Base-by-base conservation (phyloP, 2,888 invertebrate species). In the Acleris sparsana region DNA sequence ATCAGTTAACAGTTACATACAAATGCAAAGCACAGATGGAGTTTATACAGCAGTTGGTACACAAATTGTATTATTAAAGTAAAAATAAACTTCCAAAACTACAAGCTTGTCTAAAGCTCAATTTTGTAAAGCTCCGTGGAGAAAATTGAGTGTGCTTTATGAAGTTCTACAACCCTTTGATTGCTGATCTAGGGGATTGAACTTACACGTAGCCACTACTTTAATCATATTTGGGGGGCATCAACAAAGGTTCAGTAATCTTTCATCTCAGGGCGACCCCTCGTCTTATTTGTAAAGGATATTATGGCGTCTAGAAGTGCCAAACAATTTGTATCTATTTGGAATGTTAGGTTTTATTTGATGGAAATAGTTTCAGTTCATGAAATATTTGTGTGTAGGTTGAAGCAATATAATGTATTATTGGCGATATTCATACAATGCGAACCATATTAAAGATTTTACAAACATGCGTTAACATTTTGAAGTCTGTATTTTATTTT, bases 211-310 rank as follows among this genome's bases (percentile, higher is more conserved):
- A 83, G 82, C 84, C 84, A 82, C 81, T 74, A 75, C 80, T 80
- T 77, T 83, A 84, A 85, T 86, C 80, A 84, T 84, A 85, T 86
- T 82, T 78, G 49, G 74, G 76, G 75, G 74, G 76, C 77, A 79
- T 72, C 76, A 80, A 81, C 81, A 81, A 78, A 78, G 79, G 73
- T 71, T 76, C 69, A 68, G 71, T 76, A 78, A 82, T 81, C 80
- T 83, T 80, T 78, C 73, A 80, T 80, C 79, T 76, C 57, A 63
- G 29, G 7, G 20, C 60, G 20, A 71, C 75, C 73, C 74, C 76
- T 76, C 79, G 72, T 73, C 72, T 75, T 74, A 71, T 74, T 75
- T 9, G n/a, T 20, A 16, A 44, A 7, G 5, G 58, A 58, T 48
- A 9, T 39, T 55, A 51, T 18, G 29, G 17, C 13, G 6, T 7